Conservation (phyloP, 2,113 vertebrate species). For the Procapra przewalskii region DNA sequence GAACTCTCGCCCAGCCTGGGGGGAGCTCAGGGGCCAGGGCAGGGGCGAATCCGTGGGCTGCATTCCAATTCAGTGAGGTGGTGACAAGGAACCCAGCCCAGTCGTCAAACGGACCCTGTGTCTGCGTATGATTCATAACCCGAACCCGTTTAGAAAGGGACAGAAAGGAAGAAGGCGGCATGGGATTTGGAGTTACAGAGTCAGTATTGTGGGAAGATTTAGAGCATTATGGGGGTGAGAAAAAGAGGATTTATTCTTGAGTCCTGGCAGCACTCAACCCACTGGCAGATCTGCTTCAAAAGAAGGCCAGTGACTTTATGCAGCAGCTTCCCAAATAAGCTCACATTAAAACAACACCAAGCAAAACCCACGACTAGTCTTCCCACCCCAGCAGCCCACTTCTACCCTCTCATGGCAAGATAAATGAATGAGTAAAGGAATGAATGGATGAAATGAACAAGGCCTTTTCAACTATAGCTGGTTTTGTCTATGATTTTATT, state of each 20-base stretch:
- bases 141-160: slow-evolving; percentile 11
- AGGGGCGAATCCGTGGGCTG: neutral
- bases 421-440: neutral
- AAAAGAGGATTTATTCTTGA: neutral
- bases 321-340: neutral
- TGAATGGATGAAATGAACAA: neutral
- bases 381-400: neutral
- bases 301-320: neutral
- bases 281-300: neutral
- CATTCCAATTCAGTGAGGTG: neutral
- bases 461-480: neutral
- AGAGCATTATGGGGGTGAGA: neutral
- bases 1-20: slow-evolving; percentile 53
- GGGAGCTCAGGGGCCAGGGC: neutral
- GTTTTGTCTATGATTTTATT: neutral
- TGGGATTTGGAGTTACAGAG: neutral
- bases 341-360: neutral
- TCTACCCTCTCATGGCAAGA: neutral
- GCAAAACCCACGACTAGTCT: neutral
- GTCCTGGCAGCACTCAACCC: neutral
- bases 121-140: slow-evolving; percentile 9
- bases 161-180: neutral
- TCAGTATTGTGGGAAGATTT: slow-evolving; percentile 15
- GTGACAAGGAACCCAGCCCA: neutral
- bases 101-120: neutral